A percentile compares a stretch with the other conserved stretches of the same genome.
These are phyloP conservation scores for Danio tinwini DNA, from an alignment of 2,797 vertebrate species.

Conservation along the genomic window DNA sequence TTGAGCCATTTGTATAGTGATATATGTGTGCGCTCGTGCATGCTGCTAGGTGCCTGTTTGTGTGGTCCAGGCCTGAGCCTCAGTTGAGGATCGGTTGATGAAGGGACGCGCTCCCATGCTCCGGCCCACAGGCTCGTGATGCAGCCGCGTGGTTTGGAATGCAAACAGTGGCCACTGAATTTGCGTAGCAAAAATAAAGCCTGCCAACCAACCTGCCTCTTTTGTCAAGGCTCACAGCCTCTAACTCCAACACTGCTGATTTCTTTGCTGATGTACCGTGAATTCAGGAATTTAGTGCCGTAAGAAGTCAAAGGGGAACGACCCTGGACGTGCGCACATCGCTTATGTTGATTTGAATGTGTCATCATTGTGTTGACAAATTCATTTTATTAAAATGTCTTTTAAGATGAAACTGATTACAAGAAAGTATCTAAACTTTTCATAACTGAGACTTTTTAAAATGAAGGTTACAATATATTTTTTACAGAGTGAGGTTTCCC, in stretches of 20 bases:
- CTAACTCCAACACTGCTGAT: conserved; percentile 27
- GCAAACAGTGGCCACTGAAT: conserved; percentile 67
- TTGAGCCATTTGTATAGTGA: conserved; percentile 7
- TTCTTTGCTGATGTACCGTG: conserved; percentile 43
- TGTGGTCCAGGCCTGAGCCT: conserved; percentile 43
- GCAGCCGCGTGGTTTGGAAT: conserved; percentile 56
- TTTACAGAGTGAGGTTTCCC: too few species aligned
- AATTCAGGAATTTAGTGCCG: conserved; percentile 15
- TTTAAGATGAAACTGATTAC: neutral
- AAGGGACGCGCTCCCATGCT: conserved; percentile 41
- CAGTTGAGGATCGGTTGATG: conserved; percentile 35
- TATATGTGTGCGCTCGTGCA: conserved; percentile 13
- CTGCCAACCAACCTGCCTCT: conserved; percentile 25
- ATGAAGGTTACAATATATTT: too few species aligned
- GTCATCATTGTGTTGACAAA: conserved; percentile 8
- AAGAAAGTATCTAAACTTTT: too few species aligned
- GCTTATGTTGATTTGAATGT: conserved; percentile 10
- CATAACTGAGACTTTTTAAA: too few species aligned
- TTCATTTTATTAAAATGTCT: conserved; percentile 5
- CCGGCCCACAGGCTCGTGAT: conserved; percentile 46
- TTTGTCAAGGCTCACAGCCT: conserved; percentile 33
- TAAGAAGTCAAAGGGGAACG: conserved; percentile 30
- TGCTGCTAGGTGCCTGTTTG: conserved; percentile 29
- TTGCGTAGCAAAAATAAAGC: conserved; percentile 66
- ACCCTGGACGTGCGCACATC: conserved; percentile 5